These are phyloP conservation scores for Drosophila nr. fundita DNA, from an alignment of 2,888 invertebrate species.

Conservation along the genomic window DNA sequence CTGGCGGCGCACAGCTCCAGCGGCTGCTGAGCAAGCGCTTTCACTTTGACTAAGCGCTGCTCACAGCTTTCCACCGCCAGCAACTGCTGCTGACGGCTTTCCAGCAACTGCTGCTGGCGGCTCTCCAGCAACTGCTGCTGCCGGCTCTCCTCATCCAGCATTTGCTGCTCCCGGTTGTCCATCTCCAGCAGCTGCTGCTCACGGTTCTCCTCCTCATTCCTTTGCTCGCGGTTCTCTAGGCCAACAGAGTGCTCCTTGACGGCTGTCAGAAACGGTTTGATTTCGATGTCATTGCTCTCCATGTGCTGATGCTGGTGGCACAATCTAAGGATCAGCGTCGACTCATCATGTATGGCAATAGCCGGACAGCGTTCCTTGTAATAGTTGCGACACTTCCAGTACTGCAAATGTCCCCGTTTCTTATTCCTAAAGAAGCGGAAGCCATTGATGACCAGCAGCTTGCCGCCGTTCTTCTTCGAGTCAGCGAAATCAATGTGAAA, in stretches of 20 bases:
- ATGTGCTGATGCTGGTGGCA: conserved; percentile 84
- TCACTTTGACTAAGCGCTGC: conserved; percentile 1
- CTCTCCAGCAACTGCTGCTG: background rate
- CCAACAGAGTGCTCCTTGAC: conserved; percentile 29
- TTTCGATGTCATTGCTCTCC: conserved; percentile 83
- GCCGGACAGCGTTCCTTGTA: conserved; percentile 85
- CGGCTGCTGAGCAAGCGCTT: conserved; percentile 1
- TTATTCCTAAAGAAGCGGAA: conserved; percentile 85
- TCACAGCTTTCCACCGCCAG: conserved; percentile 1
- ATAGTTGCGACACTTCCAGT: conserved; percentile 85
- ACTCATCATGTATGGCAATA: conserved; percentile 85
- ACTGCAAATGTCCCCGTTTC: conserved; percentile 84
- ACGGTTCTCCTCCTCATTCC: background rate
- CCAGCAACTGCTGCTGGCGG: background rate
- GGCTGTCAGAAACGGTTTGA: conserved; percentile 75
- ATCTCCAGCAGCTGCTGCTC: background rate
- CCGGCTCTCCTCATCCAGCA: background rate
- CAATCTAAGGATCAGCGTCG: conserved; percentile 80
- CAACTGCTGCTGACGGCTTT: conserved; percentile 4
- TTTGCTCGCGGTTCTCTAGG: background rate
- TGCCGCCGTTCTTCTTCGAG: conserved; percentile 85
- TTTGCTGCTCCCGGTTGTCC: background rate
- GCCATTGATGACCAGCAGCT: conserved; percentile 84
- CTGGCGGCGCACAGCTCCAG: conserved; percentile 1
- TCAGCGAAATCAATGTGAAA: conserved; percentile 84